Evolutionary conservation across 1,140 invertebrate species (phyloP), one percentile per base, ranked within the genome.

Genomic region (Bombus waltoni): DNA sequence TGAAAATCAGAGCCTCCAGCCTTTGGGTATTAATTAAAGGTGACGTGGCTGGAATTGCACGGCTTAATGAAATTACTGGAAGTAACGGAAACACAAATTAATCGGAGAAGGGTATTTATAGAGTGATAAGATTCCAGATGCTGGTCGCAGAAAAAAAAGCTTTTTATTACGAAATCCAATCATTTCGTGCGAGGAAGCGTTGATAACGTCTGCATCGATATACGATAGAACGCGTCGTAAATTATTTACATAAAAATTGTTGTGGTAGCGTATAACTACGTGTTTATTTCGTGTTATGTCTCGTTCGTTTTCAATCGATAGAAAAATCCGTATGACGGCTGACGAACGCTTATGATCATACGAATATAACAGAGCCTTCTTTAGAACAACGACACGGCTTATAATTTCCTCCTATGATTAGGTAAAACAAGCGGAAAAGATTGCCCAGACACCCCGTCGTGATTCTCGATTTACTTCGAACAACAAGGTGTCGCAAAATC

Each of bases 131-230:
- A 42, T 57, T 71, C 73, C 71, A 62, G 59, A 62, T 62, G 47
- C 18, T 75, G 59, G 35, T 89, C 78, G 85, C 89, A 89, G 85
- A 87, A 83, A 76, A 71, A 38, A 76, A 66, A 71, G 5, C 38
- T 87, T 86, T 90, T 90, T 90, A 90, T 90, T 90, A 90, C 72
- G 86, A 90, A 90, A 90, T 81, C 86, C 86, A 90, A 90, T 86
- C 82, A 28, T 85, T 66, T 82, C 40, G 57, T 79, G 15, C 44
- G 72, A 80, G 86, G 62, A 84, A 84, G 40, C 62, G 40, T 62
- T 77, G 59, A 81, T 53, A 18, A 74, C 10, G 35, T 77, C 38
- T 76, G 72, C 22, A 57, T 70, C 32, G 8, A 59, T 40, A 3
- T 83, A 65, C 80, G 85, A 78, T 40, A 68, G 40, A 80, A 79